Percentiles rank a stretch among this genome's conserved stretches.
Conservation (phyloP, 2,888 invertebrate species). For the Leucophenga maculata region DNA sequence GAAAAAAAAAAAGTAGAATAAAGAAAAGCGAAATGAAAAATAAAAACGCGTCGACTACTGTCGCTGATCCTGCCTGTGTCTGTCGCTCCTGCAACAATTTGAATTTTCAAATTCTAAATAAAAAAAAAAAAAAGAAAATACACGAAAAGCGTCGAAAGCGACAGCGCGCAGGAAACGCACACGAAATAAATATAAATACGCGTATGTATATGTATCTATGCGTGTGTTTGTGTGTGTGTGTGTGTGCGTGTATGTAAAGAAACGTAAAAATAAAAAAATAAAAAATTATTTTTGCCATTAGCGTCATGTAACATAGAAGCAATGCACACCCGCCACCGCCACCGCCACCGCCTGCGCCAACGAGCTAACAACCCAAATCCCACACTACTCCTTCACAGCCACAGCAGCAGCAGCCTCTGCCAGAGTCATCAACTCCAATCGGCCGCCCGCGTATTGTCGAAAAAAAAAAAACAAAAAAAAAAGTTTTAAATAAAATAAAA, state of each 20-base stretch:
- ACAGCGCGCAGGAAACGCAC: conserved; percentile 9
- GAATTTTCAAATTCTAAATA: conserved; percentile 14
- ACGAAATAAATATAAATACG: conserved; percentile 20
- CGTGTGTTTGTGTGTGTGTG: conserved; percentile 17
- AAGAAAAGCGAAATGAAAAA: conserved; percentile 1
- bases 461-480: background rate
- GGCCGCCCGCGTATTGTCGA: conserved; percentile 11
- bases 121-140: background rate
- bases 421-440: too few species aligned
- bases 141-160: conserved; percentile 4
- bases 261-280: conserved; percentile 7
- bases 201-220: background rate
- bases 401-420: background rate
- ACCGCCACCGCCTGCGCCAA: background rate
- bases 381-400: background rate
- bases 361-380: conserved; percentile 14
- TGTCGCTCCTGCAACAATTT: background rate
- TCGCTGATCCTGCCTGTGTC: too few species aligned
- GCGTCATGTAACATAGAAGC: conserved; percentile 23
- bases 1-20: background rate
- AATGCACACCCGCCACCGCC: background rate
- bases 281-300: conserved; percentile 27
- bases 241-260: conserved; percentile 19
- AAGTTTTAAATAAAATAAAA: conserved; percentile 16
- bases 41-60: background rate